phyloP scores from a whole-genome alignment of 92 coral and sea anemone species.

The Nematostella vectensis region DNA sequence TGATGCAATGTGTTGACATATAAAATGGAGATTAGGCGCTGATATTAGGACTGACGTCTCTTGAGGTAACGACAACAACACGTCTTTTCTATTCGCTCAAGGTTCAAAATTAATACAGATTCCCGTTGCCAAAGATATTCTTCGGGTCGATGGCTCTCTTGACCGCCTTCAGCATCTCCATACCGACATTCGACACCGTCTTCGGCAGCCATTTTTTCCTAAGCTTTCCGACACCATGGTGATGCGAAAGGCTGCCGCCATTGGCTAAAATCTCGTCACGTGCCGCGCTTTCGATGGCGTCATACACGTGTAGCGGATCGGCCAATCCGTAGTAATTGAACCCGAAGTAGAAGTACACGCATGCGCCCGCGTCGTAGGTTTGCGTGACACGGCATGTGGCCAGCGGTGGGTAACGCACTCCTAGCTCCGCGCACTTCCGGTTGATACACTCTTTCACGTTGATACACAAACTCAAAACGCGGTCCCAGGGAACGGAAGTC shows the following conservation, averaged over 20 bases:
- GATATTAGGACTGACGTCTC: no score
- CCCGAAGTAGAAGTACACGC: slow-evolving; percentile 97
- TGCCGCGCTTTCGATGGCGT: slow-evolving; percentile 72
- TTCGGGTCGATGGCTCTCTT: slow-evolving; percentile 85
- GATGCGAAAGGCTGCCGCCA: slow-evolving; percentile 96
- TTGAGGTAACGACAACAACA: no score
- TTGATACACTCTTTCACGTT: slow-evolving; percentile 81
- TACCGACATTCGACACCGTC: slow-evolving; percentile 83
- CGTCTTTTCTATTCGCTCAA: no score
- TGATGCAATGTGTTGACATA: no score
- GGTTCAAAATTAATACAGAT: slow-evolving; percentile 26
- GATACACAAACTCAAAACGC: slow-evolving; percentile 72
- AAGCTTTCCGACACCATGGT: slow-evolving; percentile 90
- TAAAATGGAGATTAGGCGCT: no score
- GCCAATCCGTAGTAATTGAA: slow-evolving; percentile 73
- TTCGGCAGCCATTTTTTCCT: slow-evolving; percentile 90
- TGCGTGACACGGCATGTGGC: slow-evolving; percentile 96
- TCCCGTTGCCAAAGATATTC: slow-evolving; percentile 87
- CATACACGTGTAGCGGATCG: slow-evolving; percentile 66
- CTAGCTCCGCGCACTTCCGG: slow-evolving; percentile 85
- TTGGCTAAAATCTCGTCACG: slow-evolving; percentile 90
- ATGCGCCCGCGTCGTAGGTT: slow-evolving; percentile 95
- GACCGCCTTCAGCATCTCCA: slow-evolving; percentile 72
- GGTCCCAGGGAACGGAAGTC: slow-evolving; percentile 98
- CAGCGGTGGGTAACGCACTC: slow-evolving; percentile 68